These are phyloP conservation scores for Caenorhabditis parvicauda DNA, from an alignment of 2,888 invertebrate species.

Conservation along the genomic window DNA sequence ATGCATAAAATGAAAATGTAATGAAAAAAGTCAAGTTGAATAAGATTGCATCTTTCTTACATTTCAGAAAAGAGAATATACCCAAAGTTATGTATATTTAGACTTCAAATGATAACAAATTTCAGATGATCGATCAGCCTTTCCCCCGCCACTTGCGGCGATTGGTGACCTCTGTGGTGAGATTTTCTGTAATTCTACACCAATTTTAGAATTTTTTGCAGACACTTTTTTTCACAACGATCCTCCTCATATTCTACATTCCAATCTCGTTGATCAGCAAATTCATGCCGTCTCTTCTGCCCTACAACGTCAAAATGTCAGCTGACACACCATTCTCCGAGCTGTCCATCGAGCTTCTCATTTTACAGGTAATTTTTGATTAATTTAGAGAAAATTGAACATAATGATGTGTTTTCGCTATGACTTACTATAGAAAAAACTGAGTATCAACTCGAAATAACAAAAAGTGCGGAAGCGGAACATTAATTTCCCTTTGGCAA, in stretches of 20 bases:
- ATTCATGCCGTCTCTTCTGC: slow-evolving; percentile 82
- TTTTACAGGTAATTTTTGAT: slow-evolving; percentile 72
- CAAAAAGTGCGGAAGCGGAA: too few relatives aligned
- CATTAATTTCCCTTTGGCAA: too few relatives aligned
- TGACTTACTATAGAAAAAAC: neutral
- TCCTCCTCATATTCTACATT: slow-evolving; percentile 90
- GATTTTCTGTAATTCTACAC: slow-evolving; percentile 61
- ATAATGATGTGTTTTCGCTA: too few relatives aligned
- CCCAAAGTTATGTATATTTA: too few relatives aligned
- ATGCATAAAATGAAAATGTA: too few relatives aligned
- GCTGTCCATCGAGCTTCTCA: slow-evolving; percentile 81
- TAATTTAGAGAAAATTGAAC: too few relatives aligned
- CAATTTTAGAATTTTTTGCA: slow-evolving; percentile 11
- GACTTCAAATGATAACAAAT: neutral
- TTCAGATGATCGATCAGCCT: slow-evolving; percentile 91
- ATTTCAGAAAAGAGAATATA: too few relatives aligned
- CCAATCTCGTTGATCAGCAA: slow-evolving; percentile 82
- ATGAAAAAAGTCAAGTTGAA: too few relatives aligned
- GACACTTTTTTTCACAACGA: slow-evolving; percentile 82
- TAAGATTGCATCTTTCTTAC: too few relatives aligned
- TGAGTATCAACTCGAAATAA: too few relatives aligned
- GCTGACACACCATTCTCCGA: slow-evolving; percentile 78
- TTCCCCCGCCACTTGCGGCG: slow-evolving; percentile 85
- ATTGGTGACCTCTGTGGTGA: slow-evolving; percentile 85
- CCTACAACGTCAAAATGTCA: slow-evolving; percentile 81